Evolutionary conservation across 2,113 vertebrate species (phyloP).

Genomic region (Mustela lutreola): DNA sequence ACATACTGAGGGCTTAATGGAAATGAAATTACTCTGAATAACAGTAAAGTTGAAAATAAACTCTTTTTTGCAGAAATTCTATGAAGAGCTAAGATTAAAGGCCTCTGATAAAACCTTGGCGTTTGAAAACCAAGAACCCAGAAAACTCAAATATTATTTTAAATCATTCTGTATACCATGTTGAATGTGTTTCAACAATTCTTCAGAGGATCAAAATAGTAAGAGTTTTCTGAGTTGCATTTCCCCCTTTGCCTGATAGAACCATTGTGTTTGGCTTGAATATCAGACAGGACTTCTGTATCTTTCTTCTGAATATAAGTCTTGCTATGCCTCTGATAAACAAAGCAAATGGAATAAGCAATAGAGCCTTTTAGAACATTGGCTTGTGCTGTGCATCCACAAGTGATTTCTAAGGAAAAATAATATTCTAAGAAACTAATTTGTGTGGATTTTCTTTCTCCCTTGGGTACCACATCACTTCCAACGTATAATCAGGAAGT

Average conservation of each 20-base stretch:
- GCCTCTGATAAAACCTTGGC: not conserved
- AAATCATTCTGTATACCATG: not conserved
- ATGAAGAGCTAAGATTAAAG: slow-evolving; percentile 8
- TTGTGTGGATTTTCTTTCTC: not conserved
- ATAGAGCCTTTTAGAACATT: not conserved
- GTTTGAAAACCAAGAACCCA: not conserved
- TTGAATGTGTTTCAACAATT: not conserved
- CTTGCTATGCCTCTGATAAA: not conserved
- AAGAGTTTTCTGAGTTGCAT: not conserved
- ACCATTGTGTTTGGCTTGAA: not conserved
- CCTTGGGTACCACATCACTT: not conserved
- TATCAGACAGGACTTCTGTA: not conserved
- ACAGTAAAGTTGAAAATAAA: not conserved
- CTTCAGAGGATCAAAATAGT: slow-evolving; percentile 1
- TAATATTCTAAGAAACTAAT: not conserved
- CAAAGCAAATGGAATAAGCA: slow-evolving; percentile 53
- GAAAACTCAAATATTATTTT: not conserved
- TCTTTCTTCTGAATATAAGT: not conserved
- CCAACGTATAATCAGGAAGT: not conserved
- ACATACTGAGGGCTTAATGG: slow-evolving; percentile 59
- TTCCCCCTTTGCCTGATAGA: not conserved
- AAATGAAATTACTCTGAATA: slow-evolving; percentile 5
- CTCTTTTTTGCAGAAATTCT: not conserved
- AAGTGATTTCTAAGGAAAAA: slow-evolving; percentile 38
- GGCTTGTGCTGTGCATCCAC: not conserved